A percentile compares a stretch with the other conserved stretches of the same genome.
phyloP scores from a whole-genome alignment of 1,140 invertebrate genomes.

The Paraescarpia echinospica region DNA sequence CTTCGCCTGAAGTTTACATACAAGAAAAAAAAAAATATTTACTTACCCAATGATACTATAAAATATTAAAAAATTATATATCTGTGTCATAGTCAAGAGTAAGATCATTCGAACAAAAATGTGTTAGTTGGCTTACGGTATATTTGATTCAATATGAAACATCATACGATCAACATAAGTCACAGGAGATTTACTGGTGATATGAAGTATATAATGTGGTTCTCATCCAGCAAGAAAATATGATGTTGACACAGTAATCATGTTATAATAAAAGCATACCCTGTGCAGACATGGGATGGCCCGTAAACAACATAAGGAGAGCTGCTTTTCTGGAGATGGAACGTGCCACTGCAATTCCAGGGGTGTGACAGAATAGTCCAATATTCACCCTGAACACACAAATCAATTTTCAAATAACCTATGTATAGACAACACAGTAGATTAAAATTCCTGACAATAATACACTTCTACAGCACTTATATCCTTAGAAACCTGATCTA shows the following conservation, averaged over 20 bases:
- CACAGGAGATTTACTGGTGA: no score
- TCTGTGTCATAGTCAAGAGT: no score
- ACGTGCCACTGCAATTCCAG: slow-evolving; percentile 81
- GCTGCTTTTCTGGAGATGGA: slow-evolving; percentile 76
- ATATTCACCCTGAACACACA: slow-evolving; percentile 73
- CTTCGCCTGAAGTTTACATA: no score
- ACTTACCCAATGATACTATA: no score
- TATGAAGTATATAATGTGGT: background rate
- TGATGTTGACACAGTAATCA: background rate
- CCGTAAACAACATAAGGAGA: slow-evolving; percentile 84
- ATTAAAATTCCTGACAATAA: background rate
- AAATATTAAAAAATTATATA: no score
- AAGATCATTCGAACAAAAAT: no score
- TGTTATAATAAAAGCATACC: slow-evolving; percentile 42
- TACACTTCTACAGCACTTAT: no score
- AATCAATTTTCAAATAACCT: background rate
- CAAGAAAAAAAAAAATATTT: no score
- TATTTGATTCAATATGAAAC: no score
- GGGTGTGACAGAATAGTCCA: slow-evolving; percentile 95
- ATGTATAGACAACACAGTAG: background rate
- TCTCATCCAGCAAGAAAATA: background rate
- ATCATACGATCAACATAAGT: no score
- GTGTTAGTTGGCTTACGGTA: no score
- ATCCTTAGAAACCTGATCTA: no score
- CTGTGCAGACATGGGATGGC: slow-evolving; percentile 74